Base-by-base conservation (phyloP, 2,888 invertebrate species). In the Lamproptera curius region DNA sequence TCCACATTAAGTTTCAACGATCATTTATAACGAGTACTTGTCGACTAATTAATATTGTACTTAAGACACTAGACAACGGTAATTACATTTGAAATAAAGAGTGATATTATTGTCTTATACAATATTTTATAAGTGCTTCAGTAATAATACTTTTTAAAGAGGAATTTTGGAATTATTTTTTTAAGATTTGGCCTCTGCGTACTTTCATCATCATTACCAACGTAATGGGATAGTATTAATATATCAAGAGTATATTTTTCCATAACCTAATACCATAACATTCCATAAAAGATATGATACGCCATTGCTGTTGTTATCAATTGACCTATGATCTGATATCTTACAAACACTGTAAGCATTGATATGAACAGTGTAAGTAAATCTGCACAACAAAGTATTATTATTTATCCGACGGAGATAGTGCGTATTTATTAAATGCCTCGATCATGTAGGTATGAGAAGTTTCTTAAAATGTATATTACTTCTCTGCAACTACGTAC, bases 281-380 rank as follows among this genome's bases (percentile, higher is more conserved):
- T 20, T 20, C 20, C 20, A 44, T 45, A 38, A 17, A n/a, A 23
- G 26, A 37, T 45, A 31, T 28, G 8, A 38, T n/a, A 13, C 28
- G 8, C 20, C 14, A 14, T 17, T 4, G 9, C 13, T 16, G 35
- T 15, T 33, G 3, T 28, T 23, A 46, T 46, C 17, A 46, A 36
- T 46, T 28, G 28, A 46, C 20, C 46, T 41, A 14, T 41, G 41
- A 46, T 41, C 41, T 35, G 28, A 37, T 28, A 39, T 46, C 34
- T 46, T 20, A 14, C 14, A 4, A 42, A 41, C 6, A 46, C 11
- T 14, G 41, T 20, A 35, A 40, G 23, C 40, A 40, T 34, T 46
- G 39, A 46, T 46, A 45, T 6, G 15, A 8, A 31, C 42, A 6
- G 3, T 23, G 14, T 10, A 45, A 26, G 20, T 13, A 33, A 16